A percentile compares a stretch with the other conserved stretches of the same genome.
Evolutionary conservation across 2,113 vertebrate genomes (phyloP).

Genomic region (Chaenogobius annularis): DNA sequence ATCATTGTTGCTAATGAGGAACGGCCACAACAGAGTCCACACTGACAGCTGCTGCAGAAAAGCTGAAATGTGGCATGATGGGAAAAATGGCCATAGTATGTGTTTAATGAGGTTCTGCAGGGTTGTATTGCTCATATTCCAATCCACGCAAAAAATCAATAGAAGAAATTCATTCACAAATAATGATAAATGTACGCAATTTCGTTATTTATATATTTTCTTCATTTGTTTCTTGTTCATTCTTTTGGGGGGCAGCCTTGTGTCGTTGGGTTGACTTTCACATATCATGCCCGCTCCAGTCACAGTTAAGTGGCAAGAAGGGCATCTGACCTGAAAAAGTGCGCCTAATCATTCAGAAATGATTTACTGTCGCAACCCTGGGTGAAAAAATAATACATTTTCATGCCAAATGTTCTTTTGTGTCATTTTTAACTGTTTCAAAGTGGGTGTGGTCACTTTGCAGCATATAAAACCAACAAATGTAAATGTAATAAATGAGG

Average conservation of each 20-base stretch:
- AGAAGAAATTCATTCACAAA: not conserved
- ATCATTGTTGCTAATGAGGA: conserved; percentile 47
- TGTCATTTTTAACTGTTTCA: no score
- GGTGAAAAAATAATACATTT: no score
- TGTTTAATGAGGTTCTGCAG: not conserved
- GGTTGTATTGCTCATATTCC: not conserved
- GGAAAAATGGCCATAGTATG: conserved; percentile 2
- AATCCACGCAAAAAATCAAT: not conserved
- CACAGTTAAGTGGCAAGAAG: no score
- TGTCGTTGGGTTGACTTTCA: not conserved
- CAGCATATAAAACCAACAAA: no score
- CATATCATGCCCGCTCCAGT: no score
- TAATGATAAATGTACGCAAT: not conserved
- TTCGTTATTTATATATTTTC: not conserved
- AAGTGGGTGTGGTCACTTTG: no score
- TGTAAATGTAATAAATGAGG: no score
- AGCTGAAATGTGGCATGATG: conserved; percentile 3
- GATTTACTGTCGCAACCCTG: no score
- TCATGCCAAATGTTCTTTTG: no score
- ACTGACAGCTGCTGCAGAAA: conserved; percentile 26
- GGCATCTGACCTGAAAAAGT: no score
- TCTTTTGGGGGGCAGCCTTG: no score
- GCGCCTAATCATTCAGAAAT: no score
- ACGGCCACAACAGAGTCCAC: conserved; percentile 30
- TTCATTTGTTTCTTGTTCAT: not conserved